These are phyloP conservation scores for Ametastegia equiseti DNA, from an alignment of 2,888 invertebrate species.

Conservation along the genomic window DNA sequence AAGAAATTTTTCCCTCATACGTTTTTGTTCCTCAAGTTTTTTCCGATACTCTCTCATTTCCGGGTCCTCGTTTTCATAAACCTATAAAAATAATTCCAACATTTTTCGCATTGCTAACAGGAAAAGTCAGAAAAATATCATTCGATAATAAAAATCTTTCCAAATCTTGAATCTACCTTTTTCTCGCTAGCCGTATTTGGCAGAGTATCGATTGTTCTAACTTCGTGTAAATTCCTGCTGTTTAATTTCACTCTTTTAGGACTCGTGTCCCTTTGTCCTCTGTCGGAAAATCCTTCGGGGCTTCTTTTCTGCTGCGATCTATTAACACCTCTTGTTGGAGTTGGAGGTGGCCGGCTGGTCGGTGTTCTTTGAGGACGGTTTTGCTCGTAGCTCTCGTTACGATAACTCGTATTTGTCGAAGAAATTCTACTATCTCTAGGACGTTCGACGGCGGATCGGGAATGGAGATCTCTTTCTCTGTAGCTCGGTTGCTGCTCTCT, in stretches of 20 bases:
- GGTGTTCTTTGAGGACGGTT: slow-evolving; percentile 58
- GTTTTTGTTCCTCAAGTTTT: slow-evolving; percentile 77
- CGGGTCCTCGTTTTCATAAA: slow-evolving; percentile 71
- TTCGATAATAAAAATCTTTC: not conserved
- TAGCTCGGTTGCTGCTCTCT: slow-evolving; percentile 64
- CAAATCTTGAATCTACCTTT: slow-evolving; percentile 61
- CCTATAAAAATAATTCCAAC: slow-evolving; percentile 52
- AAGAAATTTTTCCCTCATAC: slow-evolving; percentile 74
- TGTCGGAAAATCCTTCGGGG: slow-evolving; percentile 56
- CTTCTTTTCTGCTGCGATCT: slow-evolving; percentile 61
- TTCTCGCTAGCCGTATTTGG: slow-evolving; percentile 56
- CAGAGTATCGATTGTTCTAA: slow-evolving; percentile 64
- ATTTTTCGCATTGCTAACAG: not conserved
- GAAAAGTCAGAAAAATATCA: not conserved
- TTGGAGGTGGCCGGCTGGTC: slow-evolving; percentile 54
- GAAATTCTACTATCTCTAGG: slow-evolving; percentile 59
- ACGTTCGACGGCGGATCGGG: slow-evolving; percentile 63
- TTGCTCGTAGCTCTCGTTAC: slow-evolving; percentile 63
- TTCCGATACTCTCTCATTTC: slow-evolving; percentile 75
- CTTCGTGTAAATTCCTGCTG: slow-evolving; percentile 68
- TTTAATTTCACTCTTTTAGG: slow-evolving; percentile 65
- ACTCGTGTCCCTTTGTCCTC: slow-evolving; percentile 62
- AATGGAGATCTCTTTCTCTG: slow-evolving; percentile 65
- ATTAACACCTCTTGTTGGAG: slow-evolving; percentile 47
- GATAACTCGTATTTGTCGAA: slow-evolving; percentile 59